phyloP scores from a whole-genome alignment of 2,888 invertebrate genomes.

The Pollenia labialis region DNA sequence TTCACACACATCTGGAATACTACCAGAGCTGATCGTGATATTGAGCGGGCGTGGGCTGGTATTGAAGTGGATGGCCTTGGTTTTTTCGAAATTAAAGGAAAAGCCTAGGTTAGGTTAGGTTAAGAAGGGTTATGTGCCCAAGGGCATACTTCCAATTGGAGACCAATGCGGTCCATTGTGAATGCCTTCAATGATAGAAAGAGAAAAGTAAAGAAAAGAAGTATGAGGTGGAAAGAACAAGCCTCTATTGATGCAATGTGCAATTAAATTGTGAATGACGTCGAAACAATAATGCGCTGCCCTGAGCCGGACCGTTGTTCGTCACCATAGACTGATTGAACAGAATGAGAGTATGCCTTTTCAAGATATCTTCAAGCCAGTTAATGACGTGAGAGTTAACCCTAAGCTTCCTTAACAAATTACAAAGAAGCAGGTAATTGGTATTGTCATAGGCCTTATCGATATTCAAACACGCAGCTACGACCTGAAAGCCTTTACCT shows the following conservation, averaged over 20 bases:
- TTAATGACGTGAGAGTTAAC: not conserved
- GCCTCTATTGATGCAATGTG: not conserved
- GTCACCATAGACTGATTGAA: too few species aligned
- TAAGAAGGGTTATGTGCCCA: too few species aligned
- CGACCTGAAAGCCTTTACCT: not conserved
- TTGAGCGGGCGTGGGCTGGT: not conserved
- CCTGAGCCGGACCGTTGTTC: constrained; percentile 9
- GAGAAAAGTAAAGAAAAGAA: too few species aligned
- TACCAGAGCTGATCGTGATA: not conserved
- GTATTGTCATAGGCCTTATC: constrained; percentile 22
- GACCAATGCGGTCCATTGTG: too few species aligned
- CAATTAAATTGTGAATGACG: not conserved
- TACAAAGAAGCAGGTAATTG: not conserved
- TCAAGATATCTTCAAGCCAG: not conserved
- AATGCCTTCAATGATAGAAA: too few species aligned
- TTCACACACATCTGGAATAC: not conserved
- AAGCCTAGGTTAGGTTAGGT: too few species aligned
- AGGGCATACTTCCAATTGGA: too few species aligned
- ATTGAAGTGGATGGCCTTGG: constrained; percentile 10
- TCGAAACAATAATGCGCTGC: not conserved
- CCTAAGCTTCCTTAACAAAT: not conserved
- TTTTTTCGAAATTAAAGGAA: constrained; percentile 17
- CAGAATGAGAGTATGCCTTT: not conserved
- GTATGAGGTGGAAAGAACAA: too few species aligned
- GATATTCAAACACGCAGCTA: not conserved